These are phyloP conservation scores for Oreochromis aureus DNA, from an alignment of 2,113 vertebrate genomes.

Conservation along the genomic window DNA sequence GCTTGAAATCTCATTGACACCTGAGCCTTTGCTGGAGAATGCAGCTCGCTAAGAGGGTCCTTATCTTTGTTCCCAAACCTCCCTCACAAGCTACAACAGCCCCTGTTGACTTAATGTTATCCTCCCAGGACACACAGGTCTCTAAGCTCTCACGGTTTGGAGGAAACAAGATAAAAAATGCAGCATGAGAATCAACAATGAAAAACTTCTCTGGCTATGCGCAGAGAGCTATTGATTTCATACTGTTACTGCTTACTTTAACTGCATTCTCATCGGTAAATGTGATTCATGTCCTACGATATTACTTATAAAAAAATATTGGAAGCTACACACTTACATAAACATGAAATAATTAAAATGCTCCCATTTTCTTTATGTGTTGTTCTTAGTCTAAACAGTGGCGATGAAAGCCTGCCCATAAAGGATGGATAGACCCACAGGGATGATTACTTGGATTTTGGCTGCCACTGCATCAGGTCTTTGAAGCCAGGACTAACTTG, in stretches of 20 bases:
- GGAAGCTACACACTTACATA: background rate
- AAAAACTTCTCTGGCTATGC: background rate
- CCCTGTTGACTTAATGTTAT: slow-evolving; percentile 27
- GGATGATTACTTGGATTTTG: background rate
- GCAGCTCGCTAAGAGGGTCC: background rate
- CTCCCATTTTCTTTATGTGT: background rate
- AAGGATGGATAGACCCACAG: background rate
- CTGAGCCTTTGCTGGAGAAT: background rate
- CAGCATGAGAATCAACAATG: background rate
- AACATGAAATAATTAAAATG: background rate
- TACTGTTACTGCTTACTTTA: background rate
- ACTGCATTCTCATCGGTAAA: no score
- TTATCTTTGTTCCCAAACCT: slow-evolving; percentile 39
- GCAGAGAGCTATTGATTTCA: background rate
- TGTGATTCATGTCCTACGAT: background rate
- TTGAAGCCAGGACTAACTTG: background rate
- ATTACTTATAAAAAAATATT: background rate
- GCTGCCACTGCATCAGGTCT: background rate
- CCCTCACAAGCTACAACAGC: background rate
- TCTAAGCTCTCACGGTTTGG: slow-evolving; percentile 4
- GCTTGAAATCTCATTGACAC: slow-evolving; percentile 33
- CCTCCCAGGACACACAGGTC: background rate
- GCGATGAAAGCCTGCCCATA: background rate
- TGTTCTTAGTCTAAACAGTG: background rate
- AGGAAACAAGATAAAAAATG: background rate